Base-by-base conservation (phyloP, 2,888 invertebrate genomes). In the Agrotis segetum region DNA sequence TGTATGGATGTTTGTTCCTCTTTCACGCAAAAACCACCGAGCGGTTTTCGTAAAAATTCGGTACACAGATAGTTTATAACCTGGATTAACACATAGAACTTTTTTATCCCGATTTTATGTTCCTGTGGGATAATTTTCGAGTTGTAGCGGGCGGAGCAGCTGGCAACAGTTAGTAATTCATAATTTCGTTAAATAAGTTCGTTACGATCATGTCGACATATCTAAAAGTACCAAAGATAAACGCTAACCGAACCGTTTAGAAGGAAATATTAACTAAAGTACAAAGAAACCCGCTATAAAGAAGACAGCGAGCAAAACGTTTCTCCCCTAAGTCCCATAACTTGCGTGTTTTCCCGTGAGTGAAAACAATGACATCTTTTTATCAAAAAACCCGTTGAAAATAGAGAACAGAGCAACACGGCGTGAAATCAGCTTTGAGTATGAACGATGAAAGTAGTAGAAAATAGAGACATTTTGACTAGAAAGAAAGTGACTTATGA, bases 331-430 rank as follows among this genome's bases (percentile, higher is more conserved):
- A 66, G 44, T 34, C 47, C 58, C 68, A 71, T 79, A 82, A 81
- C 75, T 82, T 71, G 56, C 49, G 29, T 65, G 63, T 71, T 67
- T 34, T 47, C 4, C 40, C 58, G 65, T 55, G 63, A 72, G 68
- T 71, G 56, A 83, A 76, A 79, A 77, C 70, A 77, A 65, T 55
- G 71, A 68, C 62, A 71, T 70, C 24, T 65, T 47, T 72, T 64
- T 65, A 79, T 70, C 58, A 76, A 82, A 70, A 76, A 63, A 46
- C 46, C 58, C 58, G 44, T 61, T 81, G 46, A 66, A 68, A 67
- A 56, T 49, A 68, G 44, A 19, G 47, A 46, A 17, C 34, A 49
- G n/a, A 7, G 19, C 29, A 58, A 71, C 50, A 58, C 13, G 16
- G 47, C 49, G 59, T 56, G 59, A 75, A 82, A 70, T 17, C 17